Evolutionary conservation across 2,888 invertebrate species (phyloP), one percentile per base, ranked within the genome.

Genomic region (Tuta absoluta): DNA sequence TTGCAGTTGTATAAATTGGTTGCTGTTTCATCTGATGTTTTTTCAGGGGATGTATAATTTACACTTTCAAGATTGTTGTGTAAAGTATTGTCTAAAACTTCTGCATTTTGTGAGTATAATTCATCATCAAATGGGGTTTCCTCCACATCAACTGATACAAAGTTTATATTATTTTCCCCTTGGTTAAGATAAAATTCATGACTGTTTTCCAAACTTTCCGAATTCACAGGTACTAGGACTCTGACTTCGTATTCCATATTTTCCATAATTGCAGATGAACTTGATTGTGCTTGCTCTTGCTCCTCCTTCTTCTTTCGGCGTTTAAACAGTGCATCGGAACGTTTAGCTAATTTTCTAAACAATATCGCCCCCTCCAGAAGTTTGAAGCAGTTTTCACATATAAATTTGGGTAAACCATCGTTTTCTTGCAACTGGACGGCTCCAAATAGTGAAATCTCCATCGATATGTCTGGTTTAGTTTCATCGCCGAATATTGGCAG

Each of bases 351-450:
- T 41, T 68, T 65, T 41, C 76, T 69, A 53, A 79, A 77, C n/a
- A 68, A 14, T 4, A 74, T 68, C 14, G 75, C 77, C 0, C 70
- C 65, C 63, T 70, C 65, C 1, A 78, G 65, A 19, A 74, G 51
- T 1, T 65, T 61, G 53, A 62, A 48, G 41, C 77, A 79, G 14
- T 49, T 24, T 17, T 67, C 65, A 58, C 78, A 78, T 45, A 78
- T 23, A 63, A 70, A 68, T 58, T 77, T 72, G 0, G 78, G 78
- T 1, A 69, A 64, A 17, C 69, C 65, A 63, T 78, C 77, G 53
- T 68, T 49, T 61, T 69, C 62, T 19, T 12, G 14, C 19, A 78
- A 62, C 21, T 63, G 41, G 51, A 77, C 68, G 0, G 63, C 67
- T 49, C 72, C 72, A 56, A 73, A 72, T 10, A 69, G 67, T 1